Evolutionary conservation across 1,140 invertebrate genomes (phyloP).

Genomic region (Dendrolimus punctatus): DNA sequence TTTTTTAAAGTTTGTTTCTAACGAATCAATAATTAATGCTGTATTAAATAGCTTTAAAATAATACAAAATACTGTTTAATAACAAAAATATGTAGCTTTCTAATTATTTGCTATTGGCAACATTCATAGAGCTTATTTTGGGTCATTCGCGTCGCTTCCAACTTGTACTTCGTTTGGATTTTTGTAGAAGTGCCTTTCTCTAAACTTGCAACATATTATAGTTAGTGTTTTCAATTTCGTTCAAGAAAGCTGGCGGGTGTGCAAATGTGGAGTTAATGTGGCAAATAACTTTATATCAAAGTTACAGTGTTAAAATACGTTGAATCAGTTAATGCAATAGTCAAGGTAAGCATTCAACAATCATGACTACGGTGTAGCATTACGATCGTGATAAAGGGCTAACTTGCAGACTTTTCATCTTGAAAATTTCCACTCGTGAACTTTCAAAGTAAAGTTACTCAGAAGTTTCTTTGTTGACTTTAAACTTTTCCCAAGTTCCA

Average conservation of each 20-base stretch:
- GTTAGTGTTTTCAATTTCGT: constrained; percentile 63
- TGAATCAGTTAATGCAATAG: constrained; percentile 61
- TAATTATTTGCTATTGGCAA: constrained; percentile 51
- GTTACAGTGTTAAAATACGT: constrained; percentile 34
- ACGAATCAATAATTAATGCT: too few species aligned
- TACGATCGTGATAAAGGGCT: constrained; percentile 41
- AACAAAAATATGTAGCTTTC: constrained; percentile 32
- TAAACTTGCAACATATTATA: constrained; percentile 69
- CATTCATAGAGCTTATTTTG: constrained; percentile 69
- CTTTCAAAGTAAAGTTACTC: constrained; percentile 62
- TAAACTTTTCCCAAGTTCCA: constrained; percentile 42
- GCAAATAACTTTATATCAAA: constrained; percentile 31
- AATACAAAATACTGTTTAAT: too few species aligned
- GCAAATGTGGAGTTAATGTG: constrained; percentile 54
- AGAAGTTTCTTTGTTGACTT: constrained; percentile 55
- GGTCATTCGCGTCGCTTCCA: constrained; percentile 70
- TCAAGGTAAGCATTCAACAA: constrained; percentile 55
- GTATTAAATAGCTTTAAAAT: too few species aligned
- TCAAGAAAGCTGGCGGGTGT: constrained; percentile 71
- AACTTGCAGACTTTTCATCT: constrained; percentile 67
- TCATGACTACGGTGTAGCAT: constrained; percentile 24
- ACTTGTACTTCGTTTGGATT: constrained; percentile 68
- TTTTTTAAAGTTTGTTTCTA: too few species aligned
- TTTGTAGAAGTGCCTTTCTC: constrained; percentile 68
- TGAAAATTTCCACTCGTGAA: constrained; percentile 70